Evolutionary conservation across 2,113 vertebrate genomes (phyloP).

Genomic region (Mormyrus iriodes): DNA sequence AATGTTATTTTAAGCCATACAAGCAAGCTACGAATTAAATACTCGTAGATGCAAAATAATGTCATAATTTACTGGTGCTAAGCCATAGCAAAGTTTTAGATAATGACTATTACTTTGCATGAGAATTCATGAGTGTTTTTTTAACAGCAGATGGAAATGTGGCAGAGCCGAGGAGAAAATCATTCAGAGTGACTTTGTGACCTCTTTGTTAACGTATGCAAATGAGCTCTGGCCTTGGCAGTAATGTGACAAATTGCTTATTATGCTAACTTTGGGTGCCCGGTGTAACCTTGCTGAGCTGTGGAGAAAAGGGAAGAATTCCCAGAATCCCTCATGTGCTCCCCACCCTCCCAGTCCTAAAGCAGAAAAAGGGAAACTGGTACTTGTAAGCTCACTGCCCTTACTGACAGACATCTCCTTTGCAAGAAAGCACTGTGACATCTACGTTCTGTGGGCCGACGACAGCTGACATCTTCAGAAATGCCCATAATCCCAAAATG

Average conservation of each 20-base stretch:
- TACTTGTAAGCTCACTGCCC: background rate
- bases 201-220: slow-evolving; percentile 5
- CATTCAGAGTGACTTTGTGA: background rate
- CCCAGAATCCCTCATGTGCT: too few species aligned
- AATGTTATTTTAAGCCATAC: background rate
- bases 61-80: background rate
- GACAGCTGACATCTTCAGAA: background rate
- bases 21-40: background rate
- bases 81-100: background rate
- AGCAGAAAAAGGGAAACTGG: background rate
- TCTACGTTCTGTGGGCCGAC: background rate
- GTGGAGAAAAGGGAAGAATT: background rate
- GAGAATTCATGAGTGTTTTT: background rate
- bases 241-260: slow-evolving; percentile 1
- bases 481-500: background rate
- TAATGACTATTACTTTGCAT: background rate
- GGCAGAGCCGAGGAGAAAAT: background rate
- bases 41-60: background rate
- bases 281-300: background rate
- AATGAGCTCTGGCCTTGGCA: background rate
- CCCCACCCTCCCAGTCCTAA: background rate
- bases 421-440: background rate
- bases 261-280: background rate
- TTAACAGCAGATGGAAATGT: background rate
- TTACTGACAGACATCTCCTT: background rate